Evolutionary conservation across 2,113 vertebrate species (phyloP), one percentile per base, ranked within the genome.

Genomic region (Xenus cinereus): DNA sequence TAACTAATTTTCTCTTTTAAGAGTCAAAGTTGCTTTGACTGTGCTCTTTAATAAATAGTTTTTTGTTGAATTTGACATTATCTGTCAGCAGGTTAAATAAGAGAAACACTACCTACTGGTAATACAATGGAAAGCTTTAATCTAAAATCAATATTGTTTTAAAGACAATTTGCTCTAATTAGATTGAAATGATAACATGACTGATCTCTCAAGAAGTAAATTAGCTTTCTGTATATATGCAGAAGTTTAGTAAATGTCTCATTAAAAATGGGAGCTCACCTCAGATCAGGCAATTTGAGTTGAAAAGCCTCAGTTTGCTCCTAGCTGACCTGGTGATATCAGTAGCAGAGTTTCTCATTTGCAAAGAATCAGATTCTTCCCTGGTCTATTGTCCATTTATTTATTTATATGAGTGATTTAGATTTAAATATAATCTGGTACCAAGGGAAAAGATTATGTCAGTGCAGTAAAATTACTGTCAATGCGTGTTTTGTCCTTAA

Each of bases 121-220:
- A 96, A 97, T 94, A 95, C 84, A 96, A 95, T 63, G 64, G 71
- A 95, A 98, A 95, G 43, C 57, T 94, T 94, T 97, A 96, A 95
- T 97, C 80, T 88, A 96, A 98, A 98, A 98, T 98, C 98, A 98
- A 97, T 98, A 97, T 93, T 95, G 83, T 93, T 96, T 98, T 97
- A 98, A 98, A 93, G 88, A 97, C 88, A 97, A 97, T 97, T 98
- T 96, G 83, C 69, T 95, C 91, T 97, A 96, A 98, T 98, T 97
- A 97, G 89, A 95, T 93, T 95, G 92, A 94, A 92, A 96, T 71
- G 91, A 93, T 92, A 90, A 94, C 83, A 97, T 78, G 63, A 88
- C 62, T 67, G 78, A 92, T 93, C 39, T 92, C 57, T 91, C 79
- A 83, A 93, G 90, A 95, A 93, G 56, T 76, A 87, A 93, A 91